A percentile compares a stretch with the other conserved stretches of the same genome.
Evolutionary conservation across 2,797 vertebrate species (phyloP).

Genomic region (Paguma larvata): DNA sequence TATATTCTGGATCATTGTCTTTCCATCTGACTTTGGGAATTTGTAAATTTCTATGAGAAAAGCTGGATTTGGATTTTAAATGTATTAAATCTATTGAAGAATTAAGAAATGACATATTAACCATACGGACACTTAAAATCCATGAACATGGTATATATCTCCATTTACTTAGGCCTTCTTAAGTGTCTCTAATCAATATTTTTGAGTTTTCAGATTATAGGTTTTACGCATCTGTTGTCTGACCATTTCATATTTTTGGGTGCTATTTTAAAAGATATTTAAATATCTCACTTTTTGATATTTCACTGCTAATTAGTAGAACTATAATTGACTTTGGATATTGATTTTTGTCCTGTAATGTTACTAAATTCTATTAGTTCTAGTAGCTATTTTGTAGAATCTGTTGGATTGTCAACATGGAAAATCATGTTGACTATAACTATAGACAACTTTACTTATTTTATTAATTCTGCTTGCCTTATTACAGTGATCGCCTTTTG

Average conservation of each 20-base stretch:
- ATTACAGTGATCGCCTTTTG: neutral
- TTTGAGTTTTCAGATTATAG: neutral
- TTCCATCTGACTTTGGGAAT: neutral
- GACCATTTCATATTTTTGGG: neutral
- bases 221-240: neutral
- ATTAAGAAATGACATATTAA: neutral
- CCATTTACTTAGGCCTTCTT: neutral
- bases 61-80: neutral
- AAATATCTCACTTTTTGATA: neutral
- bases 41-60: neutral
- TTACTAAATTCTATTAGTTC: neutral
- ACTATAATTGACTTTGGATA: neutral
- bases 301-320: neutral
- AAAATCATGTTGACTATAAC: neutral
- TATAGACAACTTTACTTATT: neutral
- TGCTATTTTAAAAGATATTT: neutral
- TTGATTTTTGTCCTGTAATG: neutral
- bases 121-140: neutral
- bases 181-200: neutral
- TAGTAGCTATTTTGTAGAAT: neutral
- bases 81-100: neutral
- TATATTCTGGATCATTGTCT: neutral
- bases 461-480: neutral
- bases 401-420: neutral
- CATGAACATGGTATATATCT: neutral